phyloP scores from a whole-genome alignment of 1,140 invertebrate species.

The Anoplophora glabripennis region DNA sequence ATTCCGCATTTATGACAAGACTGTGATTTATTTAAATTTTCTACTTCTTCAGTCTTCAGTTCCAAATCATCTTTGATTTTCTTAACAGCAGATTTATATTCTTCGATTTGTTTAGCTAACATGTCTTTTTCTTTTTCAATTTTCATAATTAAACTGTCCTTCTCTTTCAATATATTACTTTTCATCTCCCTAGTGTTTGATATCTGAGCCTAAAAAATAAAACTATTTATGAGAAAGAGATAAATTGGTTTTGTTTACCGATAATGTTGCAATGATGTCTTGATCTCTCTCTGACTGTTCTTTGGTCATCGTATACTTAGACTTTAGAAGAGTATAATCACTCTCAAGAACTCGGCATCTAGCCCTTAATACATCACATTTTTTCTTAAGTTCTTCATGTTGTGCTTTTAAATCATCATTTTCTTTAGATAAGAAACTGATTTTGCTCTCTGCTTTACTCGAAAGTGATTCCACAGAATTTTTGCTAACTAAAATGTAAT shows the following conservation, averaged over 20 bases:
- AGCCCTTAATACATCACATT: slow-evolving; percentile 3
- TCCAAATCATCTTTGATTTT: background rate
- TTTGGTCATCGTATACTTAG: slow-evolving; percentile 4
- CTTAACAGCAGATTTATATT: slow-evolving; percentile 20
- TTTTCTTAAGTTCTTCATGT: slow-evolving; percentile 9
- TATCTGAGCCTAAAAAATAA: slow-evolving; percentile 5
- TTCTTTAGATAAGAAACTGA: slow-evolving; percentile 10
- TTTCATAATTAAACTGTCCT: slow-evolving; percentile 7
- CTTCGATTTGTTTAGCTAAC: slow-evolving; percentile 9
- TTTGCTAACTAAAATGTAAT: no score
- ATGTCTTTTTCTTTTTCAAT: slow-evolving; percentile 6
- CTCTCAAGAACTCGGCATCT: slow-evolving; percentile 6
- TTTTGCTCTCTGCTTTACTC: background rate
- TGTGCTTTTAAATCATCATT: slow-evolving; percentile 4
- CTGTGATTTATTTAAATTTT: no score
- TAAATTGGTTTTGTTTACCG: background rate
- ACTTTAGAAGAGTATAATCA: slow-evolving; percentile 1
- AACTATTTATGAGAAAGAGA: background rate
- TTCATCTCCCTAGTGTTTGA: background rate
- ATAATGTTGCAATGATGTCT: slow-evolving; percentile 7
- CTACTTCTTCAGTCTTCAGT: background rate
- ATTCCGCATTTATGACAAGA: no score
- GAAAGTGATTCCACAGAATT: no score
- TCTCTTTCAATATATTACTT: slow-evolving; percentile 3
- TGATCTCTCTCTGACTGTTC: slow-evolving; percentile 12